Evolutionary conservation across 2,888 invertebrate genomes (phyloP), one percentile per base, ranked within the genome.

Genomic region (Trissoscelio sp.): DNA sequence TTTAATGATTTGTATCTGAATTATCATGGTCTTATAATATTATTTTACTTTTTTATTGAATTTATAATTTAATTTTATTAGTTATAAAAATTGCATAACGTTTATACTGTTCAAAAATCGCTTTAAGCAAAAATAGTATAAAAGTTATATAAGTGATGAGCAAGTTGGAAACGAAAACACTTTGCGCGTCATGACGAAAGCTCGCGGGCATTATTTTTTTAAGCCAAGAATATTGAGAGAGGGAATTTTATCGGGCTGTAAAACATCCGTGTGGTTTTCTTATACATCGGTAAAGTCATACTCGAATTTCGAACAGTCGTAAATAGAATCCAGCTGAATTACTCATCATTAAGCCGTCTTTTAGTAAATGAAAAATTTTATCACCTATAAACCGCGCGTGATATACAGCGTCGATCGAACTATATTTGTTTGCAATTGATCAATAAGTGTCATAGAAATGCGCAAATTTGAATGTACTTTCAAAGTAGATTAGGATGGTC

Each of bases 281-380:
- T 57, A 57, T 66, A 58, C 28, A 66, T 66, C 48, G 37, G 31
- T n/a, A 31, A 7, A 75, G 57, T 57, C 46, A 58, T 58, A 58
- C 48, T 66, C 20, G 16, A 58, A 28, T 28, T 57, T 39, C 66
- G 42, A 66, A 48, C 20, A 58, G 39, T 75, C 66, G 66, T 75
- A 75, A 75, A 75, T 58, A 51, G 58, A 75, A 75, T 75, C 66
- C 58, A 22, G 12, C 55, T 39, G 75, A 67, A 75, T 75, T 31
- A 51, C 75, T 51, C 51, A 67, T 67, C 42, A 67, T 67, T 58
- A 51, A 75, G 42, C 42, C 57, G 46, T 75, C 67, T 75, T 66
- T 74, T 67, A 75, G 58, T 51, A 60, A 75, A 75, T 75, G 42
- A 66, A 75, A 60, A 75, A 5, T 67, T 58, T 39, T 48, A 75